Conservation (phyloP, 1,140 invertebrate species). For the Hyles euphorbiae region DNA sequence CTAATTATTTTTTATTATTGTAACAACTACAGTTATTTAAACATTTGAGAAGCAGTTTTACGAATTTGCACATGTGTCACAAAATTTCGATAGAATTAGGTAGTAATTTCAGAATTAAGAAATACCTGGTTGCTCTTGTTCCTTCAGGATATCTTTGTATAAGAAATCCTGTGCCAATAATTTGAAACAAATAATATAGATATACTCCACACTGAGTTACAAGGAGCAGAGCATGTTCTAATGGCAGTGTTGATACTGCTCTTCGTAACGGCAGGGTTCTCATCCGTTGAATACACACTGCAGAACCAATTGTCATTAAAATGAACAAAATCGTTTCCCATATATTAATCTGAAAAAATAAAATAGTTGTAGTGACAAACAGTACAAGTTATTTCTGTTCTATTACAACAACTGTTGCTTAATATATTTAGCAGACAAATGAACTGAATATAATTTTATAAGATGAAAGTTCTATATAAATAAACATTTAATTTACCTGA, state of each 20-base stretch:
- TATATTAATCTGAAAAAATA: conserved; percentile 63
- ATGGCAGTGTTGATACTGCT: conserved; percentile 63
- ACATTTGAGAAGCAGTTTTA: no score
- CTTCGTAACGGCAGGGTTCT: conserved; percentile 50
- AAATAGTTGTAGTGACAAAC: neutral
- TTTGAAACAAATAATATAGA: conserved; percentile 81
- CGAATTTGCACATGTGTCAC: no score
- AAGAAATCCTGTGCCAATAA: conserved; percentile 76
- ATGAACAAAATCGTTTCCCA: conserved; percentile 80
- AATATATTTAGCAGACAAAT: no score
- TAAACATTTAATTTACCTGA: conserved; percentile 62
- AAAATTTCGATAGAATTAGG: no score
- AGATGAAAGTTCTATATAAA: no score
- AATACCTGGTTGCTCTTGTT: conserved; percentile 52
- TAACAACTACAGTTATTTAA: no score
- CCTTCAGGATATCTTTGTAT: conserved; percentile 51
- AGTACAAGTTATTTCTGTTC: no score
- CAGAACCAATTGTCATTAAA: conserved; percentile 72
- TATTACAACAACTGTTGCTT: no score
- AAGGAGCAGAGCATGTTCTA: conserved; percentile 82
- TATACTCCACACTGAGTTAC: conserved; percentile 82
- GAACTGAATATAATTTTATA: no score
- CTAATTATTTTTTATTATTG: no score
- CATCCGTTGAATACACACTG: conserved; percentile 74
- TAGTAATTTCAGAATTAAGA: neutral